Base-by-base conservation (phyloP, 2,888 invertebrate species). In the Caenorhabditis sp. region DNA sequence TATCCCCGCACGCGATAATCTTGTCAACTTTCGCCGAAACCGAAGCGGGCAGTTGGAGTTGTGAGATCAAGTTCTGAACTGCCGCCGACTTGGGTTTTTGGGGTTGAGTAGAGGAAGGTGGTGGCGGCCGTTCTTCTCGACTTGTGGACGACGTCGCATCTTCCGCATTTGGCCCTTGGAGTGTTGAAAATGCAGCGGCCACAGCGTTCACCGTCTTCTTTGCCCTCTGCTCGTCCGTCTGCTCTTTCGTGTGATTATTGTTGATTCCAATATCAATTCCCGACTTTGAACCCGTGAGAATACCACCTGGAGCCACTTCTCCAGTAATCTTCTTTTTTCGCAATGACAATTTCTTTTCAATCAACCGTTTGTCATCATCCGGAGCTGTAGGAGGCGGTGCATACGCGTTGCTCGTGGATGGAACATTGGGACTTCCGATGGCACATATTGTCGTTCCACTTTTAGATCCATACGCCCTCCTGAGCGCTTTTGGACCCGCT, bases 201-300 rank as follows among this genome's bases (percentile, higher is more conserved):
- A 88, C 85, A 0, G 87, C 88, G 52, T 88, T 86, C 24, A 88
- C 84, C 1, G 88, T 88, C 58, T 85, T 86, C 56, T 88, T 88
- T 2, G 88, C 88, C 30, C 80, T 61, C 15, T 84, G 82, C 17
- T 88, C 87, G 27, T 87, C 87, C 1, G 85, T 78, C 9, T 81
- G 80, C 46, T 80, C 78, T 26, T 79, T 78, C 4, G 37, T 62
- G 30, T 59, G 59, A 22, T 70, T 70, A 37, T 70, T 70, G 30
- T 58, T 48, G 35, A 52, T 70, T 9, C 77, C 82, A n/a, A 74
- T 61, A 26, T 83, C 84, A 7, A 81, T 76, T 8, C 84, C 83
- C 24, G 82, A 82, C 39, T 84, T 84, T 0, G 78, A 78, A 0
- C 71, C 73, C 0, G 63, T 24, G 7, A 72, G 32, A 13, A 73